Base-by-base conservation (phyloP, 2,888 invertebrate species). In the Heliconius cydno region DNA sequence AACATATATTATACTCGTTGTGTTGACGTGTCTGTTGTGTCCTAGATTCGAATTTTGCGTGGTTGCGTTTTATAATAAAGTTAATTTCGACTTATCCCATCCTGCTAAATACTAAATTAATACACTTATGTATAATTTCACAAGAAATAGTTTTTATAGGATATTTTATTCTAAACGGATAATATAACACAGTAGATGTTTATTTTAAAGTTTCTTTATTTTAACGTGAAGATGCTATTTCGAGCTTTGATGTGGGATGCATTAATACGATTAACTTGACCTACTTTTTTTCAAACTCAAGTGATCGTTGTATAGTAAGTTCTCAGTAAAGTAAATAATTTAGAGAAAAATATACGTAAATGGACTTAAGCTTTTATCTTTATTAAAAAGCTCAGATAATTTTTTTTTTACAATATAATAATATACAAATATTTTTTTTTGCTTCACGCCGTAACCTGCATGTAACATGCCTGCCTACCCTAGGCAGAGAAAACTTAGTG, bases 231-330 rank as follows among this genome's bases (percentile, higher is more conserved):
- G 67, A 67, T 34, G 38, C n/a, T 67, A 67, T 67, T 67, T n/a
- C 38, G 38, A 67, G 67, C 67, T 67, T 38, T 67, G 38, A 34
- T 60, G 52, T 60, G n/a, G 57, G 60, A 60, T 10, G 22, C 60
- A 60, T 25, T 63, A 63, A 63, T 25, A 63, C 25, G 63, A 63
- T 25, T 63, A 63, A 63, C 63, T 63, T 63, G 63, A 63, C 63
- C 63, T 63, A 63, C 25, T 63, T 63, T 25, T 25, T 63, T 60
- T 60, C 22, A 19, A n/a, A 10, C n/a, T n/a, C 10, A 60, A 60
- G 60, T 60, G 60, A 60, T 52, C 60, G n/a, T 60, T 12, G 25
- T 12, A 63, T 28, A 63, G n/a, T 63, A 63, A 63, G n/a, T 63
- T n/a, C 22, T 63, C 5, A 10, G n/a, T 63, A 63, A 63, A 63